Conservation (phyloP, 2,113 vertebrate species). For the Mesoclemmys tuberculata region DNA sequence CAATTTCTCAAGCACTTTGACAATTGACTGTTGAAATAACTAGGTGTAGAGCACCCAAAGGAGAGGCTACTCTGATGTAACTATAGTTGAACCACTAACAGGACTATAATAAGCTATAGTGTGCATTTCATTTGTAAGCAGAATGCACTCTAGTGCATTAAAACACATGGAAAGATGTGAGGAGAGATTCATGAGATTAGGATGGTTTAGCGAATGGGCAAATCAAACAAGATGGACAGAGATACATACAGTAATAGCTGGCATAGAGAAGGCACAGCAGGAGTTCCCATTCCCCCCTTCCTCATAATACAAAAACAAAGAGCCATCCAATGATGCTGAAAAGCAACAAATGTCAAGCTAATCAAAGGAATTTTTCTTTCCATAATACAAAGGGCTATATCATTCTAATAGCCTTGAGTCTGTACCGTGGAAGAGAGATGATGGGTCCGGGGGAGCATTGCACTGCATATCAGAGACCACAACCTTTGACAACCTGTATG, state of each 20-base stretch:
- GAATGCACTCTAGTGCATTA: background rate
- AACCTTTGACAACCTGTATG: no score
- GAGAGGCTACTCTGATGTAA: conserved; percentile 19
- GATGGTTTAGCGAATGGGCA: conserved; percentile 8
- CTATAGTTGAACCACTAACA: background rate
- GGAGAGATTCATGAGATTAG: background rate
- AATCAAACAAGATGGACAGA: conserved; percentile 24
- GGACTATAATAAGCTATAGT: background rate
- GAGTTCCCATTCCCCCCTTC: conserved; percentile 11
- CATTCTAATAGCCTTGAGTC: no score
- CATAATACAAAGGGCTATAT: no score
- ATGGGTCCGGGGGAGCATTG: no score
- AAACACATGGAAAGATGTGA: background rate
- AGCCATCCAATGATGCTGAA: background rate
- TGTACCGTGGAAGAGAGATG: no score
- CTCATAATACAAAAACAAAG: conserved; percentile 33
- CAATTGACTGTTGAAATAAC: conserved; percentile 16
- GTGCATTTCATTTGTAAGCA: background rate
- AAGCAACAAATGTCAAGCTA: background rate
- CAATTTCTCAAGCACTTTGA: conserved; percentile 14
- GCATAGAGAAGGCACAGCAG: conserved; percentile 8
- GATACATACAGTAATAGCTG: background rate
- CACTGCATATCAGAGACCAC: no score
- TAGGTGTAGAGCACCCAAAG: background rate
- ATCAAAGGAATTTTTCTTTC: background rate